Base-by-base conservation (phyloP, 2,113 vertebrate genomes). In the Oxygymnocypris stewartii region DNA sequence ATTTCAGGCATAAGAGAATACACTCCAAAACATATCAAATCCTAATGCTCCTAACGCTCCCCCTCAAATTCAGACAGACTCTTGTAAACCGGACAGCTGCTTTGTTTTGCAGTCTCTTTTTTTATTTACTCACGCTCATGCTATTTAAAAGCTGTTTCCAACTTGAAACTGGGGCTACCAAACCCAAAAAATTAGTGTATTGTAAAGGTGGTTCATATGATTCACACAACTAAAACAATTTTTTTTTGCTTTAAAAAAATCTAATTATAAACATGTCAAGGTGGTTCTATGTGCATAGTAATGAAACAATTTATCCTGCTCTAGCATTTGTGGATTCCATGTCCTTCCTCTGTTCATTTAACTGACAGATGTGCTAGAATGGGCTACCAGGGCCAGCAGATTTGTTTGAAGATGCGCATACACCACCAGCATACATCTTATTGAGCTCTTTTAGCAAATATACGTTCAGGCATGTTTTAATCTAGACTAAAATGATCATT, bases 281-380 rank as follows among this genome's bases (percentile, higher is more conserved):
- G 61, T 65, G 11, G 25, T 65, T 13, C 13, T 10, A 28, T 63
- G 59, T 65, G 13, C 61, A 13, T 28, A 11, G 9, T 25, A 31
- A 65, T 13, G 3, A 28, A 63, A 63, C n/a, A 25, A n/a, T 25
- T 61, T 83, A 65, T 51, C 4, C 6, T 49, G 40, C 40, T 35
- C 76, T 25, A 82, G 11, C 44, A 37, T 82, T 82, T 71, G 16
- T 65, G 59, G 59, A 65, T 31, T 65, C 23, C n/a, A 47, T 25
- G 40, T 49, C 7, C 67, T 35, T 44, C 31, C 73, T n/a, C 54
- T 69, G n/a, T 65, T 75, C 16, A 73, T 71, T 78, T 71, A 14
- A 54, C 37, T 74, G 57, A 40, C 79, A 78, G 71, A 82, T 28
- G 40, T 81, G 37, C 57, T 81, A 10, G 20, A 40, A 63, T n/a